phyloP scores from a whole-genome alignment of 2,888 invertebrate genomes.

The Heliconius erato region DNA sequence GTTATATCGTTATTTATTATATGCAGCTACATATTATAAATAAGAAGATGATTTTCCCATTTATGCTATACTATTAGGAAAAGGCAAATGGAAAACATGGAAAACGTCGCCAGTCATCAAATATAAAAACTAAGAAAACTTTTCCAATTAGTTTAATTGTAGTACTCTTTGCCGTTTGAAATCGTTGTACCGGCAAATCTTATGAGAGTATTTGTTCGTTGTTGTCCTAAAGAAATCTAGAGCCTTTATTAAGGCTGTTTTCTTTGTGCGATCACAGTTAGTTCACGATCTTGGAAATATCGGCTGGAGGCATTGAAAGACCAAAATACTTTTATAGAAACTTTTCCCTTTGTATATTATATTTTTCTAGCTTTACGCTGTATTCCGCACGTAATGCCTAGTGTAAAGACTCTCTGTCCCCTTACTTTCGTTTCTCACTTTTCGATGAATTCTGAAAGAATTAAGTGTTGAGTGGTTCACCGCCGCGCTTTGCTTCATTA shows the following conservation, averaged over 20 bases:
- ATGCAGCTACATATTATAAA: background rate
- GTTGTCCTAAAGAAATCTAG: slow-evolving; percentile 33
- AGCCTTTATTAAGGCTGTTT: slow-evolving; percentile 47
- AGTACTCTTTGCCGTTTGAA: slow-evolving; percentile 25
- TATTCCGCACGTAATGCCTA: no score
- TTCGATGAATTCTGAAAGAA: no score
- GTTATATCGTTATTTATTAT: no score
- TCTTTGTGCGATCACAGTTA: slow-evolving; percentile 46
- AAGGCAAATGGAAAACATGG: background rate
- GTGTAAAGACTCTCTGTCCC: no score
- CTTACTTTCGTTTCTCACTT: no score
- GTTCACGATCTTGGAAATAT: slow-evolving; percentile 35
- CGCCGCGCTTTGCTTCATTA: no score
- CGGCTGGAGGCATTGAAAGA: slow-evolving; percentile 28
- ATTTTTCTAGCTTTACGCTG: background rate
- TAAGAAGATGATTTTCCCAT: background rate
- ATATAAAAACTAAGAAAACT: slow-evolving; percentile 9
- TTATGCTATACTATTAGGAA: background rate
- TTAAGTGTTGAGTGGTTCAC: no score
- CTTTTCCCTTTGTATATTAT: background rate
- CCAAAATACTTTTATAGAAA: slow-evolving; percentile 25
- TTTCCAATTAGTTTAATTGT: slow-evolving; percentile 31
- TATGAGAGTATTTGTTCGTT: slow-evolving; percentile 29
- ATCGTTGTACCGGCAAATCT: slow-evolving; percentile 24
- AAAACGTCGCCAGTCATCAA: slow-evolving; percentile 6